Base-by-base conservation (phyloP, 2,888 invertebrate genomes). In the Orthosia gracilis region DNA sequence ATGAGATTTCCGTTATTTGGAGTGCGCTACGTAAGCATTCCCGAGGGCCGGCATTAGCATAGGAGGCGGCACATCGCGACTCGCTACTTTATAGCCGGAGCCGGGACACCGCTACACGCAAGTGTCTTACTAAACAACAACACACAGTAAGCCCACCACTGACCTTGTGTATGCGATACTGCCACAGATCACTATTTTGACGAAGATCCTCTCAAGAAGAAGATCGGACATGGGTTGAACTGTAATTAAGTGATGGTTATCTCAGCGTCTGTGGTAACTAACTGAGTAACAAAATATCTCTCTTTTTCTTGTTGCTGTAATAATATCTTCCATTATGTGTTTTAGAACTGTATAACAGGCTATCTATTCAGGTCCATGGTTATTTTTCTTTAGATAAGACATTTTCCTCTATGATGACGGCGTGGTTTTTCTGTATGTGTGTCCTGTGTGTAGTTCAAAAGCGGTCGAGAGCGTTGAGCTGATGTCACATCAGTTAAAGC, bases 41-140 rank as follows among this genome's bases (percentile, higher is more conserved):
- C 79, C 69, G 26, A 15, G 55, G 50, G 84, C 57, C 26, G 1
- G 54, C 23, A 84, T 86, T 85, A 82, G 75, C 86, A 85, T 86
- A 86, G 58, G 61, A 77, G 72, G 75, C 82, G 86, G 76, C 74
- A 54, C 68, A 52, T 40, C 47, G 77, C 67, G 57, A 55, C 58
- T 50, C 54, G 64, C 61, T 0, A 17, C 65, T 65, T 54, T 68
- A 66, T 31, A 65, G 52, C 64, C 52, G 49, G 21, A 17, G 54
- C 63, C 45, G 31, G 31, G 26, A 3, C 21, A n/a, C n/a, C 5
- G 15, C 59, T n/a, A 11, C 15, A 15, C 18, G 40, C 52, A 18
- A 49, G n/a, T 54, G 47, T 11, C 26, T 26, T 23, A 49, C 45
- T 1, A 40, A 23, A 47, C 15, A 31, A 40, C 17, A 15, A 21